phyloP scores from a whole-genome alignment of 2,888 invertebrate genomes.

The Eupithecia subfuscata region DNA sequence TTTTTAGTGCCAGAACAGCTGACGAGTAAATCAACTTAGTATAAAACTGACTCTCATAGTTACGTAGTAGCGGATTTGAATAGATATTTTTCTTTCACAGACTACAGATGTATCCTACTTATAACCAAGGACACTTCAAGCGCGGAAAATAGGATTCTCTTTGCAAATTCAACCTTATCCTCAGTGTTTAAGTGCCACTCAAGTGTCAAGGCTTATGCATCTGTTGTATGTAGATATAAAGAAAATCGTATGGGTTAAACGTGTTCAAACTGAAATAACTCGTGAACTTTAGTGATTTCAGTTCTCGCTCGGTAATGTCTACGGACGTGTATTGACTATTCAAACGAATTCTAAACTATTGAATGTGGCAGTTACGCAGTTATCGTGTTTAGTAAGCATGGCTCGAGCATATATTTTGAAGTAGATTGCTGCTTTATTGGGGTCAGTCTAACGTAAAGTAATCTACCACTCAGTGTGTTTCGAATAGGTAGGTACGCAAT shows the following conservation, averaged over 20 bases:
- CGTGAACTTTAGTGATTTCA: slow-evolving; percentile 29
- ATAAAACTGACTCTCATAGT: background rate
- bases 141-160: background rate
- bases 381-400: background rate
- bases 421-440: background rate
- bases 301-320: slow-evolving; percentile 25
- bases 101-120: background rate
- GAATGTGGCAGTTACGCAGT: slow-evolving; percentile 5
- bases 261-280: slow-evolving; percentile 34
- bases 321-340: slow-evolving; percentile 24
- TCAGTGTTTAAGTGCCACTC: slow-evolving; percentile 41
- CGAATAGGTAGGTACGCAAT: too few species aligned
- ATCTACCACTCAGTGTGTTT: background rate
- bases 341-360: slow-evolving; percentile 13
- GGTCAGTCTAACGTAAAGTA: background rate
- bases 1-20: background rate
- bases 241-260: slow-evolving; percentile 32
- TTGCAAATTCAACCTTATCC: slow-evolving; percentile 6
- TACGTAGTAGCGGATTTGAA: background rate
- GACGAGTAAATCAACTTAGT: background rate
- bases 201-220: slow-evolving; percentile 26
- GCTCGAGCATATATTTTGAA: slow-evolving; percentile 5
- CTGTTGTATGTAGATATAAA: slow-evolving; percentile 23
- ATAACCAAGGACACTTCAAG: background rate
- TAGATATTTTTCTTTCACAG: background rate